Evolutionary conservation across 2,113 vertebrate genomes (phyloP).

Genomic region (Sylvilagus bachmani): DNA sequence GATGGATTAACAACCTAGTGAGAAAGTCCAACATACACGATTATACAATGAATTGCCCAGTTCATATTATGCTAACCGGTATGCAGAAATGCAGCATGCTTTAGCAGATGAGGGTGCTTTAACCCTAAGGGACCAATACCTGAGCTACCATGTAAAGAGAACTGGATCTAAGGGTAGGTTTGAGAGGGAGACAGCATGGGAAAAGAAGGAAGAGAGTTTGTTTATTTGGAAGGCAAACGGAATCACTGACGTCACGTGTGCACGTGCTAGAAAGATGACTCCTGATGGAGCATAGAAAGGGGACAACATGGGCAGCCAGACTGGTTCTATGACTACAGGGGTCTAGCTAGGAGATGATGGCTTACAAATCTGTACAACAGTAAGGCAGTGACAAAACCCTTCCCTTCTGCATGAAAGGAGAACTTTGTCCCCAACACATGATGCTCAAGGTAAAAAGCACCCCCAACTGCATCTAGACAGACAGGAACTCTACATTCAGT

Average conservation of each 20-base stretch:
- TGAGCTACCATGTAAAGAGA: background rate
- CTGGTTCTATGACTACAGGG: background rate
- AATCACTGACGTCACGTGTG: background rate
- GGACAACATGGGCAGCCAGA: background rate
- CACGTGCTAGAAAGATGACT: background rate
- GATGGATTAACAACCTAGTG: background rate
- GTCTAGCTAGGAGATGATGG: background rate
- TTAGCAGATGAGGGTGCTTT: background rate
- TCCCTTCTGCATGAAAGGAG: background rate
- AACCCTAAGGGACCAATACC: background rate
- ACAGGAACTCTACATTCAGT: background rate
- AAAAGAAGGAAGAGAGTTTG: background rate
- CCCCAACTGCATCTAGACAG: background rate
- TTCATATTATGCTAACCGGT: background rate
- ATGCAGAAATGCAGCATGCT: background rate
- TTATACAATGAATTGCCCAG: background rate
- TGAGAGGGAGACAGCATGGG: background rate
- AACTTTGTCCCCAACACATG: background rate
- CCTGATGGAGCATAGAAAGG: background rate
- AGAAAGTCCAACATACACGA: background rate
- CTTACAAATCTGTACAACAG: background rate
- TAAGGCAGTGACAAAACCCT: background rate
- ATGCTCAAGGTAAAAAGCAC: background rate
- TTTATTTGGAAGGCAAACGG: no score
- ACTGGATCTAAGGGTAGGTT: background rate